Evolutionary conservation across 2,797 vertebrate genomes (phyloP), one percentile per base, ranked within the genome.

Genomic region (Gymnodraco acuticeps): DNA sequence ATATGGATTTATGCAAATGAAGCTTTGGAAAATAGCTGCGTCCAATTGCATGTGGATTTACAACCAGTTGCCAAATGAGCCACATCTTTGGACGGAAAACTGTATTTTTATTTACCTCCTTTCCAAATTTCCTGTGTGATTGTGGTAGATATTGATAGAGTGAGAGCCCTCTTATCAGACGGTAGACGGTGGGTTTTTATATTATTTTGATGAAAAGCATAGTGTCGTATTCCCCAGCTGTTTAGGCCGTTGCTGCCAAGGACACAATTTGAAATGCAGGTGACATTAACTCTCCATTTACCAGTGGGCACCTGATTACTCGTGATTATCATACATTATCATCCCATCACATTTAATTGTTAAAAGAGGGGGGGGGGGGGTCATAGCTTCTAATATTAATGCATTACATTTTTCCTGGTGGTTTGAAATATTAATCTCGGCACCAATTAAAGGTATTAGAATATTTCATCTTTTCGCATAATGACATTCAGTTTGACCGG

Each of bases 311-410:
- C 95, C 95, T 97, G 96, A 97, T 97, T 97, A 96, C 96, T 95
- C 93, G 83, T 94, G 95, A 98, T 98, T 97, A 97, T 96, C 97
- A 97, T 98, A 96, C 90, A 98, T 99, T 98, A 98, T 97, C 97
- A 98, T 97, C 96, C 94, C 95, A 97, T 97, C 97, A 96, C 93
- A 96, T 96, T 95, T 96, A 97, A 96, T 97, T 96, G 96, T 96
- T 96, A 95, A 95, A 67, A 93, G 94, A 78, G 76, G 7, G 1
- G 33, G 33, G 33, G 33, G 81, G 79, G 88, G 88, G 86, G 87
- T 89, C 87, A 90, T 88, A 83, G 94, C 94, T 95, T 94, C 93
- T 95, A 94, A 88, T 88, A 81, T 77, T 73, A 77, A 83, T 88
- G 79, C 84, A 88, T 89, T 80, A 81, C 75, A 89, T 94, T 80